A percentile compares a stretch with the other conserved stretches of the same genome.
Evolutionary conservation across 2,888 invertebrate species (phyloP).

Genomic region (Torymus texanus): DNA sequence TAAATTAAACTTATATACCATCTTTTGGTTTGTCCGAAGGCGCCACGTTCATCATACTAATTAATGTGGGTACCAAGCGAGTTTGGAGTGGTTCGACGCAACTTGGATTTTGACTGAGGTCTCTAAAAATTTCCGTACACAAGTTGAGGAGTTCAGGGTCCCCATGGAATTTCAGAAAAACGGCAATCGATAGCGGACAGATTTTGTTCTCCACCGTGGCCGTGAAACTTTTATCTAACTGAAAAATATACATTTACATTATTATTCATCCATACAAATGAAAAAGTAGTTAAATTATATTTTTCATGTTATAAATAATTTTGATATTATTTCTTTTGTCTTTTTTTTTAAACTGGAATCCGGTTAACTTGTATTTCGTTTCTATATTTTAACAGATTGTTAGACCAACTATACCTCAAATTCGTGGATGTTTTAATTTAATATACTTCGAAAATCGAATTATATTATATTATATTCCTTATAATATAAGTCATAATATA

Average conservation of each 20-base stretch:
- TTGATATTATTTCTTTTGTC: too few species aligned
- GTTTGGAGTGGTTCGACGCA: constrained; percentile 80
- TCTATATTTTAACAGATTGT: too few species aligned
- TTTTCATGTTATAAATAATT: too few species aligned
- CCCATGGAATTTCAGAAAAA: constrained; percentile 81
- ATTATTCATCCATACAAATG: not conserved
- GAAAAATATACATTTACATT: constrained; percentile 53
- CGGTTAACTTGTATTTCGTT: too few species aligned
- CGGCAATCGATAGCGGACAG: constrained; percentile 81
- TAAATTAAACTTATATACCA: constrained; percentile 60
- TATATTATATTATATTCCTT: too few species aligned
- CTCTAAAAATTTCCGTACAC: constrained; percentile 81
- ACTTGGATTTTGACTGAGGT: constrained; percentile 79
- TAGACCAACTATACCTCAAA: too few species aligned
- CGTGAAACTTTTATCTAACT: constrained; percentile 81
- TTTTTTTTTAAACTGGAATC: too few species aligned
- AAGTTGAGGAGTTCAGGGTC: constrained; percentile 81
- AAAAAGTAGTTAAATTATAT: too few species aligned
- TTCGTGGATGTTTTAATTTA: too few species aligned
- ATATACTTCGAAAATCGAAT: too few species aligned
- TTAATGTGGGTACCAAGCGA: constrained; percentile 81
- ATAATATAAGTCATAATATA: not conserved
- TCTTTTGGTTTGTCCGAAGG: constrained; percentile 67
- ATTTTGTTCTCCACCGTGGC: constrained; percentile 80
- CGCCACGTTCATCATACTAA: constrained; percentile 76